These are phyloP conservation scores for Drosophila insularis DNA, from an alignment of 1,140 invertebrate genomes.

Conservation along the genomic window DNA sequence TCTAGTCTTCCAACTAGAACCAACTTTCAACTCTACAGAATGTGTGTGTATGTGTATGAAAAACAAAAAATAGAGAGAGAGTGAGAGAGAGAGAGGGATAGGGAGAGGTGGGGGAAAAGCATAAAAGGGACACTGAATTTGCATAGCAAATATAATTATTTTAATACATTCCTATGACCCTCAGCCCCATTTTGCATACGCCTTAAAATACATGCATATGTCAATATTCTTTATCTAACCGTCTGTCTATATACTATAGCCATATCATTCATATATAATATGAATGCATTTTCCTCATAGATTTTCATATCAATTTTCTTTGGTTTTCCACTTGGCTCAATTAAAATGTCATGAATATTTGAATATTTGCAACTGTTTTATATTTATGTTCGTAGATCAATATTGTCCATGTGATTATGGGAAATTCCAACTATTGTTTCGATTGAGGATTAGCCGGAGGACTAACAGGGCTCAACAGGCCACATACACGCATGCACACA, in stretches of 20 bases:
- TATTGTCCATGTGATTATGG: slow-evolving; percentile 55
- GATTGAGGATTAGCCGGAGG: slow-evolving; percentile 25
- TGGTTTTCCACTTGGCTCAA: slow-evolving; percentile 34
- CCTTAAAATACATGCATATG: too few relatives aligned
- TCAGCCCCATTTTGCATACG: not conserved
- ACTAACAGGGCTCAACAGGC: not conserved
- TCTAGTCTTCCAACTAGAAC: not conserved
- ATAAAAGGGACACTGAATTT: slow-evolving; percentile 49
- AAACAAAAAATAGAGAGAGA: not conserved
- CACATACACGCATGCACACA: not conserved
- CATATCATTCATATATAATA: not conserved
- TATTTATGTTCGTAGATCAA: slow-evolving; percentile 17
- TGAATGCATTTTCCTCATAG: slow-evolving; percentile 16
- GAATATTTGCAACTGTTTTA: slow-evolving; percentile 43
- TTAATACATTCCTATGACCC: not conserved
- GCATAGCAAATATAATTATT: slow-evolving; percentile 70
- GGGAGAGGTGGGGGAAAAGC: not conserved
- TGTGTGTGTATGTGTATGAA: not conserved
- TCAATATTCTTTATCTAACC: not conserved
- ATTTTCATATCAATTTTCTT: slow-evolving; percentile 3
- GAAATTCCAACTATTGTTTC: slow-evolving; percentile 52
- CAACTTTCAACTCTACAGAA: not conserved
- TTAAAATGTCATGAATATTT: slow-evolving; percentile 69
- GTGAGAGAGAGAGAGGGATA: too few relatives aligned
- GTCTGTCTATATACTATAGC: not conserved